Conservation (phyloP, 2,888 invertebrate species). For the Scaptomyza tumidula region DNA sequence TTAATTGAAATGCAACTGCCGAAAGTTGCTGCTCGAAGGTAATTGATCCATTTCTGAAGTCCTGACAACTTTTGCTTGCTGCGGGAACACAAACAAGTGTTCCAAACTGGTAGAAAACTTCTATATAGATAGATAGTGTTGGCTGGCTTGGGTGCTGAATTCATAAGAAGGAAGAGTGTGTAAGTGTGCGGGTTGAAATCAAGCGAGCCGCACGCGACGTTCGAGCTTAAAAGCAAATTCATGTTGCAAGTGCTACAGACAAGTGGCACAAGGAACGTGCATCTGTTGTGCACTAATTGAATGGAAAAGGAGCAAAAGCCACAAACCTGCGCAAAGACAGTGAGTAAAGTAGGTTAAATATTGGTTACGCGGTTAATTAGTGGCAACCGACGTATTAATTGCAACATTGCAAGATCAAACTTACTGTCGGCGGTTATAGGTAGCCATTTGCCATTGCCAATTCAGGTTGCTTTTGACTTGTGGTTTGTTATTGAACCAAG, state of each 20-base stretch:
- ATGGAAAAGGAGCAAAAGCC: conserved; percentile 10
- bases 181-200: conserved; percentile 20
- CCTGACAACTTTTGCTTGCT: conserved; percentile 2
- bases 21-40: conserved; percentile 11
- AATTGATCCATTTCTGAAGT: conserved; percentile 19
- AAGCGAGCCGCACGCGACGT: conserved; percentile 32
- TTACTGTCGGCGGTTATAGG: background rate
- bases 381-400: conserved; percentile 43
- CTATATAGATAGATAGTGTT: no score
- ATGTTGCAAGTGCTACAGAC: conserved; percentile 52
- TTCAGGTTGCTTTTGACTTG: conserved; percentile 20
- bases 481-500: background rate
- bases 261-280: conserved; percentile 31
- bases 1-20: conserved; percentile 18
- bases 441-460: conserved; percentile 27
- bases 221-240: conserved; percentile 60
- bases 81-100: conserved; percentile 21
- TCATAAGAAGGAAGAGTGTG: background rate
- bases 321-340: background rate
- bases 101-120: background rate
- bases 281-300: conserved; percentile 58
- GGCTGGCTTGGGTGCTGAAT: background rate
- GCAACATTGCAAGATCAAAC: conserved; percentile 29
- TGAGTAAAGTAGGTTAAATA: conserved; percentile 1
- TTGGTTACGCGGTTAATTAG: conserved; percentile 28